Percentiles rank a stretch among this genome's conserved stretches.
Conservation (phyloP, 2,797 vertebrate genomes). For the Gymnoscopelus microlampas region DNA sequence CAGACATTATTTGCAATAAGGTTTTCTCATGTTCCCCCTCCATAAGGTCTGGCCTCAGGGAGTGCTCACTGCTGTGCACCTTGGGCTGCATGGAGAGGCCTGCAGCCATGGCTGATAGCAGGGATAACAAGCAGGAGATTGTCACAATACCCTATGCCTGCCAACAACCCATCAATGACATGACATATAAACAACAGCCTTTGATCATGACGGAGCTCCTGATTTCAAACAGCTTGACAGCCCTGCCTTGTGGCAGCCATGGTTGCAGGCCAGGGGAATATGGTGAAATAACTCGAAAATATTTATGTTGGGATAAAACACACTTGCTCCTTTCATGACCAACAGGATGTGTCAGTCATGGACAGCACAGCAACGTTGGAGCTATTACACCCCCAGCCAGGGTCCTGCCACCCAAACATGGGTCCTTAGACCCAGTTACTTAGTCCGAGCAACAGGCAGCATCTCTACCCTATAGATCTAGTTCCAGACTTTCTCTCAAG, state of each 20-base stretch:
- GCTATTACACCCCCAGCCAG: constrained; percentile 58
- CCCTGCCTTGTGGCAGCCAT: constrained; percentile 65
- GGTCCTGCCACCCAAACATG: constrained; percentile 48
- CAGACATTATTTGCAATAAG: constrained; percentile 57
- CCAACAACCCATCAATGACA: constrained; percentile 75
- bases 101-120: constrained; percentile 48
- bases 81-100: constrained; percentile 54
- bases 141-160: constrained; percentile 73
- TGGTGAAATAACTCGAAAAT: constrained; percentile 70
- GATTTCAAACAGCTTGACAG: constrained; percentile 76
- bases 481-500: constrained; percentile 4
- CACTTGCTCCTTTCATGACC: constrained; percentile 62
- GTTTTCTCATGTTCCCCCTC: constrained; percentile 48
- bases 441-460: no score
- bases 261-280: constrained; percentile 64
- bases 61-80: constrained; percentile 63
- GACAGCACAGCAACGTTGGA: constrained; percentile 63
- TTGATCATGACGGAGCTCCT: constrained; percentile 77
- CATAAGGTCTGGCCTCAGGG: constrained; percentile 62
- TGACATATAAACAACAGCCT: constrained; percentile 73
- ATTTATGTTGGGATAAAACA: constrained; percentile 74
- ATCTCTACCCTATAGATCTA: no score
- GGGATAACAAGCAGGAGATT: constrained; percentile 70
- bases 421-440: constrained; percentile 2
- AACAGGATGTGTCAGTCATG: constrained; percentile 75